Evolutionary conservation across 2,113 vertebrate genomes (phyloP).

Genomic region (Tringa solitaria): DNA sequence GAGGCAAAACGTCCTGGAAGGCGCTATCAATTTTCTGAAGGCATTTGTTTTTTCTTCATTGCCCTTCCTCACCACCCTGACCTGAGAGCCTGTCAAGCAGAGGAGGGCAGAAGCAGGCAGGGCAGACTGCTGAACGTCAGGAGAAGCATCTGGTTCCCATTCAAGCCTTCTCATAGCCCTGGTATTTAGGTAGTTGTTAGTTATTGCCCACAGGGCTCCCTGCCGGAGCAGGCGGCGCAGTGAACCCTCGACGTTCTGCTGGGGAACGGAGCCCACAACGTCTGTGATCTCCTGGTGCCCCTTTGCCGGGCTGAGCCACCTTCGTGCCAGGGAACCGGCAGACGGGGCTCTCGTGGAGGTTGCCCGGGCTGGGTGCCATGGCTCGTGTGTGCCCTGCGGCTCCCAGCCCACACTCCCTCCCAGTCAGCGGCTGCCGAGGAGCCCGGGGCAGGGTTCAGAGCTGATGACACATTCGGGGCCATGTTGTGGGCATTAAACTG

Average conservation of each 20-base stretch:
- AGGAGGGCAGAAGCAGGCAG: not conserved
- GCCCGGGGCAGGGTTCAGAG: not conserved
- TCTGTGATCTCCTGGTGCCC: not conserved
- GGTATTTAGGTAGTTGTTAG: not conserved
- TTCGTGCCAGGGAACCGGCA: not conserved
- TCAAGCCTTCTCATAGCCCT: not conserved
- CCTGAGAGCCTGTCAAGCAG: not conserved
- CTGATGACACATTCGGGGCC: not conserved
- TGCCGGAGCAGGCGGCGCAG: not conserved
- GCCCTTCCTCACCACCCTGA: not conserved
- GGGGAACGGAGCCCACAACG: not conserved
- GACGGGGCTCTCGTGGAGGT: not conserved
- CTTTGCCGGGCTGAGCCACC: not conserved
- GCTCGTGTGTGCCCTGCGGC: not conserved
- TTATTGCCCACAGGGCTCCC: not conserved
- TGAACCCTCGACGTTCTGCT: not conserved
- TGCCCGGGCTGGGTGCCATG: not conserved
- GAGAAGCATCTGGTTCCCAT: conserved; percentile 3
- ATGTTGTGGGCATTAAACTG: not conserved
- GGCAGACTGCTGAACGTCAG: not conserved
- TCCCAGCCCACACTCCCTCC: not conserved
- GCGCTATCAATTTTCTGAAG: fast-evolving
- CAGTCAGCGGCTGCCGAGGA: not conserved
- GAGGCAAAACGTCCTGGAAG: not conserved
- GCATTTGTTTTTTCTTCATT: not conserved